A percentile compares a stretch with the other conserved stretches of the same genome.
These are phyloP conservation scores for Rattus rattus DNA, from an alignment of 2,113 vertebrate genomes.

Conservation along the genomic window DNA sequence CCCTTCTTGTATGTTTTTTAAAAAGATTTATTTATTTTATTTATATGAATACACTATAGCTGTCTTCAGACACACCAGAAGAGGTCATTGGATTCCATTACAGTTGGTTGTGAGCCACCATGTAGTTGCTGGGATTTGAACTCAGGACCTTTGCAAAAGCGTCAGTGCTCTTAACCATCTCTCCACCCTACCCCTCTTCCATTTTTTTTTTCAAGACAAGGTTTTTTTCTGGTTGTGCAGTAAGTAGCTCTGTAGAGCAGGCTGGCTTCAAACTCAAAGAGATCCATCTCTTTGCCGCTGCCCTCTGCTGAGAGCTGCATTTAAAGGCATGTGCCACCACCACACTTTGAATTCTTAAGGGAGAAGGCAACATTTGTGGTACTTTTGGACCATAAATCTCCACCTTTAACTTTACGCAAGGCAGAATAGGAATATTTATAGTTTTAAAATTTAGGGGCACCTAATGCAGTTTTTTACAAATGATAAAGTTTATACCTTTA, in stretches of 20 bases:
- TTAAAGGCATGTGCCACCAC: neutral
- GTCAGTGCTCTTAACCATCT: no score
- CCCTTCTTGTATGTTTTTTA: no score
- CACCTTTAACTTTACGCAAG: neutral
- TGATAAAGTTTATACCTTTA: neutral
- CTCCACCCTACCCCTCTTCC: no score
- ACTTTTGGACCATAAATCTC: neutral
- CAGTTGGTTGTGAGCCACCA: no score
- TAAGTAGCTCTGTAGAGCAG: neutral
- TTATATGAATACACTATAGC: no score
- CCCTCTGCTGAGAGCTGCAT: neutral
- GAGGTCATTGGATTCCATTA: no score
- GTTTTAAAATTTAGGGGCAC: neutral
- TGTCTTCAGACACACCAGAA: no score
- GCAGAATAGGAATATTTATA: neutral
- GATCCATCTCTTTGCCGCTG: neutral
- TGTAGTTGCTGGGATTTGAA: no score
- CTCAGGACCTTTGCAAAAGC: no score
- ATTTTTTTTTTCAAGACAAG: neutral
- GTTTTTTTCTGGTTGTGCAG: neutral
- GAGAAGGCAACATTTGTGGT: neutral
- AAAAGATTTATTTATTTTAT: no score
- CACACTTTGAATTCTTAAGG: neutral
- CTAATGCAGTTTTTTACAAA: neutral
- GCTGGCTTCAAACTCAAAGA: neutral